These are phyloP conservation scores for Picathartes gymnocephalus DNA, from an alignment of 2,113 vertebrate genomes.

Conservation along the genomic window DNA sequence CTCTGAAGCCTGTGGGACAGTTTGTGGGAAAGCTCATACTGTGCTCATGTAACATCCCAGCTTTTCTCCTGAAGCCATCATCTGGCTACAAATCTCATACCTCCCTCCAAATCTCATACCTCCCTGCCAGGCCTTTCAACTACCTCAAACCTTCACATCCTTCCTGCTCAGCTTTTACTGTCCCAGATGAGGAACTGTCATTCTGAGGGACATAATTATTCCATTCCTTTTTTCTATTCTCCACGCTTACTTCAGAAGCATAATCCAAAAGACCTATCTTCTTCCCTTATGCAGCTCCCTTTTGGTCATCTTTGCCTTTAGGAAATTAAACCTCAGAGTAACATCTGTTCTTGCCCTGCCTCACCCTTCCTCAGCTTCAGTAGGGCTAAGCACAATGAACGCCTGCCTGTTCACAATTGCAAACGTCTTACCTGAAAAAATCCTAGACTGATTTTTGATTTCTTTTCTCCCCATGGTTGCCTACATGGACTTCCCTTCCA, in stretches of 20 bases:
- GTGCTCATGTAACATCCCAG: neutral
- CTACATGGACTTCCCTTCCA: neutral
- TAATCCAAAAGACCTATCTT: neutral
- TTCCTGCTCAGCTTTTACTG: neutral
- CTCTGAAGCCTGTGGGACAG: neutral
- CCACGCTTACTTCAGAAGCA: neutral
- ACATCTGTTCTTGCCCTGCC: neutral
- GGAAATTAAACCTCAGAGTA: neutral
- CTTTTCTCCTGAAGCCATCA: neutral
- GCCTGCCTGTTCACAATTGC: neutral
- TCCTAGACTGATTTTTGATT: neutral
- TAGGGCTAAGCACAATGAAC: neutral
- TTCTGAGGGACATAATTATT: neutral
- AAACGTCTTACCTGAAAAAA: neutral
- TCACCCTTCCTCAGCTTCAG: neutral
- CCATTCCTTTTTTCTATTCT: neutral
- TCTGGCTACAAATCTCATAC: neutral
- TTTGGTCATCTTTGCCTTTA: neutral
- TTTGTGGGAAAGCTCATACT: neutral
- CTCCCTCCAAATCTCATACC: neutral
- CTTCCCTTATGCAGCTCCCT: neutral
- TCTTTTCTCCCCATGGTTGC: neutral
- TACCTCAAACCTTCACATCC: neutral
- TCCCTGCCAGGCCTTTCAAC: neutral
- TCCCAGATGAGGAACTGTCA: neutral